Percentiles rank a stretch among this genome's conserved stretches.
Evolutionary conservation across 2,113 vertebrate species (phyloP).

Genomic region (Morphnarchus princeps): DNA sequence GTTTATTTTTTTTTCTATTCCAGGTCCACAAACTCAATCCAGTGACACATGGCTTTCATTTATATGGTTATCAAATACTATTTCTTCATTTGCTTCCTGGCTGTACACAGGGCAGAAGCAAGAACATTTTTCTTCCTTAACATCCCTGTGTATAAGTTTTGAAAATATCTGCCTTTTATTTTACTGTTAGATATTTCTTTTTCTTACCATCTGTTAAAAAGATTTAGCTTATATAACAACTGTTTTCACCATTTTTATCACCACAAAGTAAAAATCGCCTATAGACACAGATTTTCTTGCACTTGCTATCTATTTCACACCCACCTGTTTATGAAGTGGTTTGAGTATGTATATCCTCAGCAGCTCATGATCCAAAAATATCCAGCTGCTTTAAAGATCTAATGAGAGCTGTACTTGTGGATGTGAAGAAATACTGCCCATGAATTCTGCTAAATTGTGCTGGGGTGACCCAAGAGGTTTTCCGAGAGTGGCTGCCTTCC

Average conservation of each 20-base stretch:
- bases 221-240: background rate
- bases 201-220: constrained; percentile 5
- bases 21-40: background rate
- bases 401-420: background rate
- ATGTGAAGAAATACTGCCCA: background rate
- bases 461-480: background rate
- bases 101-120: background rate
- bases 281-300: background rate
- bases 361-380: background rate
- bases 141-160: background rate
- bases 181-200: background rate
- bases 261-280: background rate
- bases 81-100: background rate
- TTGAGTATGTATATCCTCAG: background rate
- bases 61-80: constrained; percentile 12
- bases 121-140: background rate
- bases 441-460: background rate
- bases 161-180: background rate
- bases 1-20: background rate
- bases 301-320: background rate
- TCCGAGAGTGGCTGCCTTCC: background rate
- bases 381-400: background rate
- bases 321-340: background rate
- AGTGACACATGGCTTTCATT: constrained; percentile 32
- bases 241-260: constrained; percentile 17